Evolutionary conservation across 2,797 vertebrate genomes (phyloP), one percentile per base, ranked within the genome.

Genomic region (Diceros bicornis): DNA sequence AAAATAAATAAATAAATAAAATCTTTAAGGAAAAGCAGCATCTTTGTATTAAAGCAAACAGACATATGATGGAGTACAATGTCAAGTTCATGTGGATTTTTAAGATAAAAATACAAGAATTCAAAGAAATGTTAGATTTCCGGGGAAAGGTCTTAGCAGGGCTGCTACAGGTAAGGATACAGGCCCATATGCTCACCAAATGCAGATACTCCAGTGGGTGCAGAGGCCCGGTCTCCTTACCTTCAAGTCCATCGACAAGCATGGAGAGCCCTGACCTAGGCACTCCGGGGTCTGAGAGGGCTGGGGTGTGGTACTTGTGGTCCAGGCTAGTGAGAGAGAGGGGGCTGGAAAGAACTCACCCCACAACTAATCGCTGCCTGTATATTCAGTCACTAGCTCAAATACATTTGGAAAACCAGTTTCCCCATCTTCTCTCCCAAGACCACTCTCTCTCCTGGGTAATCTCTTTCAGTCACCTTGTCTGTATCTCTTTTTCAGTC

Each of bases 31-130:
- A 86, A 94, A 86, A 95, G 47, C 55, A 90, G 92, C 50, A 78
- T 27, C 81, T 95, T 77, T 92, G 77, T 47, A 50, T 97, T 86
- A 74, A 93, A 92, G 59, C 41, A 96, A 86, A 93, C 7, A 90
- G 93, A 71, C 41, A 23, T n/a, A 50, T 4, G 52, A 83, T 87
- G 79, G 83, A 68, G 44, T 64, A 74, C 74, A 69, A 52, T 87
- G 25, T 79, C 84, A 96, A 59, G 21, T 75, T 93, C 37, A 32
- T 16, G 16, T 44, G 78, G 74, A 37, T 52, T 93, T 93, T 66
- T 75, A 91, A 89, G 69, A 95, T 82, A 29, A 90, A 93, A 95
- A 75, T 52, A 84, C 14, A 82, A 21, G 59, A 57, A 50, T 84
- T 86, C 71, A 72, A 84, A 94, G 52, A 86, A 59, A 47, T n/a